A percentile compares a stretch with the other conserved stretches of the same genome.
Evolutionary conservation across 1,140 invertebrate species (phyloP).

Genomic region (Drosophila sulfurigaster): DNA sequence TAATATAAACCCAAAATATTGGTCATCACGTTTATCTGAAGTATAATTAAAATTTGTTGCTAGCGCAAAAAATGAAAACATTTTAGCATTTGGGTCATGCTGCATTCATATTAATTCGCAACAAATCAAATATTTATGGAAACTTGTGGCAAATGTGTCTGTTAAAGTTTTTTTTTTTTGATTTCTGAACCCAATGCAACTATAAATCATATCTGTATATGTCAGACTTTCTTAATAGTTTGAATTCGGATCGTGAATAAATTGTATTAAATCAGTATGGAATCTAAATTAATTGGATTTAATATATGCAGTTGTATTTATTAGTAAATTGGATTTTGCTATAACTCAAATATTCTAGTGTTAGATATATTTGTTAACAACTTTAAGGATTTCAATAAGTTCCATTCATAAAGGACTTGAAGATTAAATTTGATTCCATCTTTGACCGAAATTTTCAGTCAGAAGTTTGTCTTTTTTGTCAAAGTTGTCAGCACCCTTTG

Average conservation of each 20-base stretch:
- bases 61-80: slow-evolving; percentile 17
- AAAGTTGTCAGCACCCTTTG: neutral
- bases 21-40: slow-evolving; percentile 58
- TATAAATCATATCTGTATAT: slow-evolving; percentile 1
- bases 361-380: too few species aligned
- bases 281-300: neutral
- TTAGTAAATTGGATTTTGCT: too few species aligned
- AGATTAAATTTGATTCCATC: neutral
- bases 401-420: too few species aligned
- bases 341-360: too few species aligned
- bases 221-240: neutral
- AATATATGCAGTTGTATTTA: neutral
- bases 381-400: too few species aligned
- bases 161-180: neutral
- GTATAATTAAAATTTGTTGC: slow-evolving; percentile 66
- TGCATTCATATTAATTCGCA: neutral
- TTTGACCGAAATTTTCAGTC: too few species aligned
- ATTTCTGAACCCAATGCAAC: neutral
- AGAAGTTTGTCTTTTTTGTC: neutral
- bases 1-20: slow-evolving; percentile 42
- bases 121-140: slow-evolving; percentile 34
- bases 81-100: neutral
- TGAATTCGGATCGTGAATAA: neutral
- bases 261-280: slow-evolving; percentile 7
- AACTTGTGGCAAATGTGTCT: slow-evolving; percentile 4